These are phyloP conservation scores for Centropus bengalensis DNA, from an alignment of 2,113 vertebrate genomes.

Conservation along the genomic window DNA sequence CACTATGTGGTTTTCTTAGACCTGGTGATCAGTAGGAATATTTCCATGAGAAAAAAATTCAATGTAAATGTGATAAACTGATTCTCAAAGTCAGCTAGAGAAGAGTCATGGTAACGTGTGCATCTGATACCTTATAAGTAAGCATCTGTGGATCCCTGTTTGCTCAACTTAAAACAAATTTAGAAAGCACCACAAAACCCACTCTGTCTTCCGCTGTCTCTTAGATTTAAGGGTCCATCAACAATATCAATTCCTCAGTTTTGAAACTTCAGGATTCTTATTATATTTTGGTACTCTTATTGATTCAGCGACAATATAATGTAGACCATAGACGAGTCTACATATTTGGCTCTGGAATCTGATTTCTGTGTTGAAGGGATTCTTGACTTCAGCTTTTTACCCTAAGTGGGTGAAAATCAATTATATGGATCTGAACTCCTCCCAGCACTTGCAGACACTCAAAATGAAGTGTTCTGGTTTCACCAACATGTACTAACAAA, in stretches of 20 bases:
- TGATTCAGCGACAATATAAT: neutral
- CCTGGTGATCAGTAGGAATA: neutral
- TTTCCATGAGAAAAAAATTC: neutral
- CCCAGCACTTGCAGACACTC: neutral
- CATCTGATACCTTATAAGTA: neutral
- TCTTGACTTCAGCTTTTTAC: neutral
- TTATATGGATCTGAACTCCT: neutral
- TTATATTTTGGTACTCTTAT: neutral
- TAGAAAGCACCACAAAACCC: accelerated
- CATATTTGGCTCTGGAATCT: neutral
- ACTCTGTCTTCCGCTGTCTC: neutral
- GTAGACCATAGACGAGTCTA: neutral
- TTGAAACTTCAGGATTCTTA: neutral
- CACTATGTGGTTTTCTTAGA: neutral
- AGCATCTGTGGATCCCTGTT: neutral
- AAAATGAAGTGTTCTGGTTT: neutral
- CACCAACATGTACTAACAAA: neutral
- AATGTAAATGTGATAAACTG: neutral
- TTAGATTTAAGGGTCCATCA: neutral
- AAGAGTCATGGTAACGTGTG: neutral
- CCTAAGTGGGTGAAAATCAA: neutral
- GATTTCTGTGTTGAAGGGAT: neutral
- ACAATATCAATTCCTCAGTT: neutral
- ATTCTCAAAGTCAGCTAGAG: neutral
- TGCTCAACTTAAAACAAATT: neutral